Base-by-base conservation (phyloP, 2,797 vertebrate species). In the Sebastes nivosus region DNA sequence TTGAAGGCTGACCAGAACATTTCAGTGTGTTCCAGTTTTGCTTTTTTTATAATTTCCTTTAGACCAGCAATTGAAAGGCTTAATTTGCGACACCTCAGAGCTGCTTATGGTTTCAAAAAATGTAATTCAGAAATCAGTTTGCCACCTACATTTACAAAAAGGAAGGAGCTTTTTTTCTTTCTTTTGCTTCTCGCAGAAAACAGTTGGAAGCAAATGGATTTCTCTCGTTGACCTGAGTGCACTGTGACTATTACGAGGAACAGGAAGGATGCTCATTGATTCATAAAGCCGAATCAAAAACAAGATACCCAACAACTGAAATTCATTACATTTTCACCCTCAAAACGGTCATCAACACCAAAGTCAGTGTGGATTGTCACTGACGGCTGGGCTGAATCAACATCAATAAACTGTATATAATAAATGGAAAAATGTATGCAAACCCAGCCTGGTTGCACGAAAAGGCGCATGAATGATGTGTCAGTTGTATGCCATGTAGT, bases 161-260 rank as follows among this genome's bases (percentile, higher is more conserved):
- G 27, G 5, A 64, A 18, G 18, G 24, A 29, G 8, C 1, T 55
- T 81, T 20, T 36, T 36, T 42, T 64, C 13, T 72, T 70, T 64
- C 6, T 13, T 32, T 29, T 63, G 61, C 27, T n/a, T 66, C 38
- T 69, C 10, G n/a, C 25, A 18, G 32, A 29, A 34, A 76, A 58
- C 65, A 61, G 38, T 42, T 64, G 67, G 73, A 81, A 69, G 6
- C 22, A 75, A 75, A 82, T 72, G 63, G 63, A 80, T 78, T 85
- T 67, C 34, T 66, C 32, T 67, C 2, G 11, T 30, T 57, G 65
- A 25, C 36, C 32, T 7, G 20, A 72, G 65, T 30, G 46, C 0
- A 10, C 10, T 16, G 61, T 16, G 61, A 69, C 22, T 78, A 22
- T 75, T 29, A 64, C 12, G 1, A 8, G 24, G 25, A 29, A 29